A percentile compares a stretch with the other conserved stretches of the same genome.
These are phyloP conservation scores for Diadema setosum DNA, from an alignment of 35 echinoderm and acorn worm species.

Conservation along the genomic window DNA sequence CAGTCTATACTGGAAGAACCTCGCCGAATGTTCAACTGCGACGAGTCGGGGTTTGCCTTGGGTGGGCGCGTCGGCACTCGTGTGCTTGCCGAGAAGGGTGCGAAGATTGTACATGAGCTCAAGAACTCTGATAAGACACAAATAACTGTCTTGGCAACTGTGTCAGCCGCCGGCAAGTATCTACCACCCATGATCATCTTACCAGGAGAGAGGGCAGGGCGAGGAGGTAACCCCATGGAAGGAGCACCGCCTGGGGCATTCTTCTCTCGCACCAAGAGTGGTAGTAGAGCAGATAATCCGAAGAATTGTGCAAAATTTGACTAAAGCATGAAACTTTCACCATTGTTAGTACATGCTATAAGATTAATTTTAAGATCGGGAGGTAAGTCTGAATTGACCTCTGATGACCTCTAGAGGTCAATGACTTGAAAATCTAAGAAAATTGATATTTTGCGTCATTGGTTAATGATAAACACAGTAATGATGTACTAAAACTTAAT, in stretches of 20 bases:
- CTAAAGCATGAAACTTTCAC: too few species aligned
- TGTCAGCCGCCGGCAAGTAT: neutral
- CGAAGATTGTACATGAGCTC: neutral
- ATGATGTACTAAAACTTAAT: too few species aligned
- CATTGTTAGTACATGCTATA: too few species aligned
- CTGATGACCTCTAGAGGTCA: too few species aligned
- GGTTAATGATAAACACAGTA: too few species aligned
- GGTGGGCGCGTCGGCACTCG: neutral
- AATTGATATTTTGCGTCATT: too few species aligned
- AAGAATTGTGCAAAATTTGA: too few species aligned
- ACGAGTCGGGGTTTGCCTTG: neutral
- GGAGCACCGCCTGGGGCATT: neutral
- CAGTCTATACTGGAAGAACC: neutral
- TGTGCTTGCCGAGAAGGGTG: neutral
- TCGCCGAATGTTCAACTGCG: neutral
- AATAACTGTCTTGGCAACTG: neutral
- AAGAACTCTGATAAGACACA: neutral
- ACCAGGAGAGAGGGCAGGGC: neutral
- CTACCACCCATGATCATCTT: neutral
- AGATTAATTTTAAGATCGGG: too few species aligned
- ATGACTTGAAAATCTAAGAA: too few species aligned
- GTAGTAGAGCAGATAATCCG: too few species aligned
- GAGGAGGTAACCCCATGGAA: neutral
- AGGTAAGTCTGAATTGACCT: too few species aligned
- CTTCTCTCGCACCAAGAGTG: neutral